Percentiles rank a stretch among this genome's conserved stretches.
Conservation (phyloP, 2,113 vertebrate species). For the Zosterops borbonicus region DNA sequence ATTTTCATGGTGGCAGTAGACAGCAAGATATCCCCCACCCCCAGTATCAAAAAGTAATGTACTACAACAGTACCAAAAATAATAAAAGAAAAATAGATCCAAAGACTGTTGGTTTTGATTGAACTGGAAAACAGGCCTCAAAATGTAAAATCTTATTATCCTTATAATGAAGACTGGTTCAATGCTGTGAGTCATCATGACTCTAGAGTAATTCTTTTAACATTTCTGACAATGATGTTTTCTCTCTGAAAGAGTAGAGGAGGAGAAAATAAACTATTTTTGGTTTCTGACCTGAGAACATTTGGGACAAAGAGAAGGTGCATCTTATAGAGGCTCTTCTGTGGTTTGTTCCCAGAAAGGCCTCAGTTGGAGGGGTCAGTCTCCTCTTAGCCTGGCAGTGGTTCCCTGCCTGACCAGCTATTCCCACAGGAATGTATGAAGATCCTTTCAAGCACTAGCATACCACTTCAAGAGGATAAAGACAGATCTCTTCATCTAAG, state of each 20-base stretch:
- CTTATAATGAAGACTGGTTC: neutral
- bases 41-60: neutral
- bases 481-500: neutral
- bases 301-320: neutral
- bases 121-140: neutral
- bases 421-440: neutral
- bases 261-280: slow-evolving; percentile 18
- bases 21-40: neutral
- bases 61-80: neutral
- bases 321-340: neutral
- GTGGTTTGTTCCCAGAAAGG: neutral
- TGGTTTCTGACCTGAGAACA: neutral
- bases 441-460: neutral
- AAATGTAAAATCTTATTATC: neutral
- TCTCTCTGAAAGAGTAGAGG: neutral
- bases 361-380: neutral
- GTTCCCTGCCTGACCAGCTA: neutral
- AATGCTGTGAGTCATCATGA: slow-evolving; percentile 19
- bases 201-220: slow-evolving; percentile 17
- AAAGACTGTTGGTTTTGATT: neutral
- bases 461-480: neutral
- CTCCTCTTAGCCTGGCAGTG: rapidly evolving
- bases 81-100: neutral
- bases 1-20: neutral
- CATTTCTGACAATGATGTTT: slow-evolving; percentile 10